Evolutionary conservation across 2,113 vertebrate species (phyloP).

Genomic region (Strix uralensis): DNA sequence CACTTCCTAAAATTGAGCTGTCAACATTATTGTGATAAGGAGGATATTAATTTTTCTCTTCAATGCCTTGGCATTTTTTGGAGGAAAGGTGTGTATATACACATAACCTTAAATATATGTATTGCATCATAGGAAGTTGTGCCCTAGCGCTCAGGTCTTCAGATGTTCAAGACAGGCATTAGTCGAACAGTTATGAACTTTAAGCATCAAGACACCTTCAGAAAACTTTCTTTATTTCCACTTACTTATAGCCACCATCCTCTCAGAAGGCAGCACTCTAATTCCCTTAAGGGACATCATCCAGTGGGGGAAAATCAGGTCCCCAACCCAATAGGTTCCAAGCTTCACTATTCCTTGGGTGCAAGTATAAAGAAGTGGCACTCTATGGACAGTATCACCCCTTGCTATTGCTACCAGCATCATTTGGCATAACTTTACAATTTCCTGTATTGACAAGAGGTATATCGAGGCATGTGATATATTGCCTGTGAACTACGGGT

Average conservation of each 20-base stretch:
- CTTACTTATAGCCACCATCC: not conserved
- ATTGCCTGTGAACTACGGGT: not conserved
- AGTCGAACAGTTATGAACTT: not conserved
- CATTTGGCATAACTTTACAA: not conserved
- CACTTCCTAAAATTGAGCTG: not conserved
- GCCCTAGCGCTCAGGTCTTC: not conserved
- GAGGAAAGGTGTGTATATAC: not conserved
- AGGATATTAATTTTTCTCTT: not conserved
- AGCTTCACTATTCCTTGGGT: not conserved
- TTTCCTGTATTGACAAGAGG: not conserved
- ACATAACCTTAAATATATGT: not conserved
- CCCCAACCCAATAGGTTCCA: not conserved
- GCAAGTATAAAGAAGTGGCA: not conserved
- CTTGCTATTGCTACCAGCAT: not conserved
- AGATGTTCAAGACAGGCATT: accelerated
- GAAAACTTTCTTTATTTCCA: not conserved
- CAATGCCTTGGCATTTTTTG: not conserved
- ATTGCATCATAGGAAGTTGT: not conserved
- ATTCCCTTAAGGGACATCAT: not conserved
- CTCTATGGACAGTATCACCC: not conserved
- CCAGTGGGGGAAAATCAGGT: not conserved
- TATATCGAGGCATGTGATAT: accelerated
- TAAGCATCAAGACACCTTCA: not conserved
- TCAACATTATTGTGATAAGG: not conserved
- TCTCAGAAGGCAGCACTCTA: not conserved